Evolutionary conservation across 2,113 vertebrate genomes (phyloP), one percentile per base, ranked within the genome.

Genomic region (Xenopus laevis): DNA sequence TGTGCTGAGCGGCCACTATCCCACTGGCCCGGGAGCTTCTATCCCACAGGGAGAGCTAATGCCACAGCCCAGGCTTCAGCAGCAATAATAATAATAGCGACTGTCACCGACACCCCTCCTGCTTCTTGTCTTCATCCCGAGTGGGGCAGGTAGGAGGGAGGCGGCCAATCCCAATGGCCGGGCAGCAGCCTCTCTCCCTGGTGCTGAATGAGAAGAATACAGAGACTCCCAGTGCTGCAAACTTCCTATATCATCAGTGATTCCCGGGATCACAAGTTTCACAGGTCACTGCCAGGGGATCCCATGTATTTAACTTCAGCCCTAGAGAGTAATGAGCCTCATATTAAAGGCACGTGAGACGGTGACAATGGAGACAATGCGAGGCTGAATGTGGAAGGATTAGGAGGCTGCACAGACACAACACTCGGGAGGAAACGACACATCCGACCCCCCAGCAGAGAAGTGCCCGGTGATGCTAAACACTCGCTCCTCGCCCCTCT

Each of bases 1-100:
- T 86, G 83, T 81, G 84, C 83, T 79, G 83, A 83, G 82, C 81
- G 78, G 72, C 79, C 81, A 85, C 88, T 86, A 88, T 90, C 89
- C 90, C 88, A 81, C 71, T 72, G 78, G 80, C 84, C 72, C 80
- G 82, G 23, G 13, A 33, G 16, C 20, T 18, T 47, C 66, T 58
- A 63, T 23, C 59, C 67, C 78, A 81, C 84, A 10, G 71, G 83
- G 80, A 82, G 64, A 83, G 74, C 13, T 27, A 55, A 23, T 59
- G 65, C 20, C 52, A 58, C 50, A 33, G 52, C 62, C 45, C 5
- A 27, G 44, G n/a, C 13, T 65, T 65, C 15, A 18, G 30, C 11
- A 63, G 33, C 33, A 40, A 27, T n/a, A n/a, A n/a, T n/a, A n/a
- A n/a, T n/a, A n/a, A n/a, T 27, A 27, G 23, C 23, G 1, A 4